Percentiles rank a stretch among this genome's conserved stretches.
Conservation (phyloP, 2,797 vertebrate genomes). For the Poeciliopsis paucimaculata region DNA sequence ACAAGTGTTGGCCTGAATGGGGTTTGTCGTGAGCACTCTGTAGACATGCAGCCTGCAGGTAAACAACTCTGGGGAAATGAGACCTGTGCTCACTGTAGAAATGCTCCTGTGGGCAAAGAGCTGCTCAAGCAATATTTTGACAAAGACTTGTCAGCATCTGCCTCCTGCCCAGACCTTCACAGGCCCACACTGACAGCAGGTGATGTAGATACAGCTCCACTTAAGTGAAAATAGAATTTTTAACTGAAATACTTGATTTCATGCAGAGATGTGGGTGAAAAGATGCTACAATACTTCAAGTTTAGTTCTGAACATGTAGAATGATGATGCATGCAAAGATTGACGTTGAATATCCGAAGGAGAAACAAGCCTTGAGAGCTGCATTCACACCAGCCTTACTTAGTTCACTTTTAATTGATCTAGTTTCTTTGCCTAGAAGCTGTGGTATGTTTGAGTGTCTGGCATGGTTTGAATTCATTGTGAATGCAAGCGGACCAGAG, state of each 20-base stretch:
- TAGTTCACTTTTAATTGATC: too few relatives aligned
- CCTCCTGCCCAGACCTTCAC: conserved; percentile 70
- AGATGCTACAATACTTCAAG: conserved; percentile 25
- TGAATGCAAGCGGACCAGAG: too few relatives aligned
- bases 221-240: conserved; percentile 42
- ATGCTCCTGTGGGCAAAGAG: conserved; percentile 48
- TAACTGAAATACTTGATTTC: conserved; percentile 44
- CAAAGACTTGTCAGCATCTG: conserved; percentile 66
- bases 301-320: conserved; percentile 34
- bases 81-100: conserved; percentile 38
- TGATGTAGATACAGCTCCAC: conserved; percentile 40
- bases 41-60: conserved; percentile 62
- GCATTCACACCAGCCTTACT: too few relatives aligned
- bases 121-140: conserved; percentile 67
- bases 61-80: conserved; percentile 45
- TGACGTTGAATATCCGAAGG: conserved; percentile 27
- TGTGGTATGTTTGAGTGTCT: too few relatives aligned
- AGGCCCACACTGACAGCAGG: conserved; percentile 55
- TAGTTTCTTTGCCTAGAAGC: too few relatives aligned
- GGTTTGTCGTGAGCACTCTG: conserved; percentile 34
- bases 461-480: too few relatives aligned
- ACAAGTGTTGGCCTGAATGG: conserved; percentile 36
- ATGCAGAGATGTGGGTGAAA: conserved; percentile 28
- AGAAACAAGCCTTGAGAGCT: conserved; percentile 37
- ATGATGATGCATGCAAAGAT: neutral